phyloP scores from a whole-genome alignment of 2,888 invertebrate genomes.

The Torymus tubicola region DNA sequence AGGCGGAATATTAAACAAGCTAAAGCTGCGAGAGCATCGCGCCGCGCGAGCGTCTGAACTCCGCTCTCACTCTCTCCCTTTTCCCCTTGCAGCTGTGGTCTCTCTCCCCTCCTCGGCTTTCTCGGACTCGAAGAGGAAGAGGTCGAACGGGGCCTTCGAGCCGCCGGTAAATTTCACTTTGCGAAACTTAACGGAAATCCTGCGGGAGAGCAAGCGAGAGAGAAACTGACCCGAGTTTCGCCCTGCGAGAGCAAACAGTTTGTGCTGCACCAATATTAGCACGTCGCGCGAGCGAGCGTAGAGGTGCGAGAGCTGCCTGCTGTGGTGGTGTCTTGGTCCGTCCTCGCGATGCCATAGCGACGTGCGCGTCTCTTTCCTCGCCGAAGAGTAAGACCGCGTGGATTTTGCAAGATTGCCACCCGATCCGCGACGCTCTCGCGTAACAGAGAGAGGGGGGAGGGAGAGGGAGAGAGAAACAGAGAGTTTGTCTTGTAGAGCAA shows the following conservation, averaged over 20 bases:
- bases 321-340: background rate
- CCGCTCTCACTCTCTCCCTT: constrained; percentile 4
- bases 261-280: constrained; percentile 68
- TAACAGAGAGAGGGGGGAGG: constrained; percentile 14
- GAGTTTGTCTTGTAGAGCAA: constrained; percentile 18
- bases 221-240: constrained; percentile 56
- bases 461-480: too few species aligned
- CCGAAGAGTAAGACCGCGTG: constrained; percentile 6
- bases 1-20: constrained; percentile 69
- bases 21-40: constrained; percentile 38
- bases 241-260: constrained; percentile 63
- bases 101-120: constrained; percentile 43
- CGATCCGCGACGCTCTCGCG: background rate
- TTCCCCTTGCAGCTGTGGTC: background rate
- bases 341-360: background rate
- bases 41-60: too few species aligned
- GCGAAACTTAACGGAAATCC: constrained; percentile 68
- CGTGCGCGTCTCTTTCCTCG: background rate
- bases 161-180: constrained; percentile 73
- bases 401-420: constrained; percentile 43
- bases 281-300: constrained; percentile 37
- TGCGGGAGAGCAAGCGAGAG: constrained; percentile 51
- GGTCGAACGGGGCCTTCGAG: constrained; percentile 60
- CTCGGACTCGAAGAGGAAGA: constrained; percentile 48
- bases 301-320: too few species aligned